Conservation (phyloP, 2,113 vertebrate genomes). For the Entelurus aequoreus region DNA sequence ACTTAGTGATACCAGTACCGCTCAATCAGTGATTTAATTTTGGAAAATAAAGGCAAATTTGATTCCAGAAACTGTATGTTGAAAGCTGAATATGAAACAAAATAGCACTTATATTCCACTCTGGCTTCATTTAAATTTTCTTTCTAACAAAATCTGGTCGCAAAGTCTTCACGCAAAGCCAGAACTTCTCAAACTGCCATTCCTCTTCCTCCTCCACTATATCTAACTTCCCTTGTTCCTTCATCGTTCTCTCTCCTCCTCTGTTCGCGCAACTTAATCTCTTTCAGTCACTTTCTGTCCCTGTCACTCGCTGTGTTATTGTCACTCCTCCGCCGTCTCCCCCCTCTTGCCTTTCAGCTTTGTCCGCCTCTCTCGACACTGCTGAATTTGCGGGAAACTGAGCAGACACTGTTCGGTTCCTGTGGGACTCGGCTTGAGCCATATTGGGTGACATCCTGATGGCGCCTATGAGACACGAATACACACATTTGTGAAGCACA, state of each 20-base stretch:
- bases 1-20: too few species aligned
- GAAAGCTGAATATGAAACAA: too few species aligned
- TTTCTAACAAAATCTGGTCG: too few species aligned
- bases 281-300: constrained; percentile 32
- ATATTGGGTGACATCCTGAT: constrained; percentile 52
- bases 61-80: too few species aligned
- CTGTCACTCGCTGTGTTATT: constrained; percentile 19
- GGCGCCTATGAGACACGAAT: constrained; percentile 31
- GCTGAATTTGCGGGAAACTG: constrained; percentile 50
- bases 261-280: constrained; percentile 18
- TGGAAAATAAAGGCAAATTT: too few species aligned
- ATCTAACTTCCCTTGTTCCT: background rate
- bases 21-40: too few species aligned
- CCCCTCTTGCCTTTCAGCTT: constrained; percentile 21
- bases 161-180: too few species aligned
- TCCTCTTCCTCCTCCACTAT: background rate
- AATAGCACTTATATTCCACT: too few species aligned
- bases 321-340: constrained; percentile 17
- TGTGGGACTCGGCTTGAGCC: constrained; percentile 32
- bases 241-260: constrained; percentile 14
- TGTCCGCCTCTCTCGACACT: constrained; percentile 2
- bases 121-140: too few species aligned
- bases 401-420: constrained; percentile 43
- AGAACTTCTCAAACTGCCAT: too few species aligned
- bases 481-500: background rate